Percentiles rank a stretch among this genome's conserved stretches.
phyloP scores from a whole-genome alignment of 2,888 invertebrate species.

The Chrysolina oricalcia region DNA sequence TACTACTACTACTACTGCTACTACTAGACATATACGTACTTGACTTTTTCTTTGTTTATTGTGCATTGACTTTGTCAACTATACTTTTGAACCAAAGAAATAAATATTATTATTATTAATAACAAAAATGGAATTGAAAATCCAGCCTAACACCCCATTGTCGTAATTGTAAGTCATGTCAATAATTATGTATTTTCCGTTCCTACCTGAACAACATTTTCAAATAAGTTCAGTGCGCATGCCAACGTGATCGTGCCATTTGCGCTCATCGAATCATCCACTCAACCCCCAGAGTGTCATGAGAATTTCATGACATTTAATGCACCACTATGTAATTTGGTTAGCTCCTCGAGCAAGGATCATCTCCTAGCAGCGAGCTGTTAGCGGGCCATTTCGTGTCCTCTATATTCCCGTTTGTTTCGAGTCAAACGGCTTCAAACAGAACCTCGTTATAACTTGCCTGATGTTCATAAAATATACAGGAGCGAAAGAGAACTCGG shows the following conservation, averaged over 20 bases:
- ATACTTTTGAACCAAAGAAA: too few species aligned
- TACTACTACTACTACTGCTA: too few species aligned
- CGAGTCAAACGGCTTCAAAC: slow-evolving; percentile 70
- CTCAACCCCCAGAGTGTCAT: slow-evolving; percentile 62
- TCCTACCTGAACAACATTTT: neutral
- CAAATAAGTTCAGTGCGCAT: neutral
- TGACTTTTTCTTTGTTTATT: too few species aligned
- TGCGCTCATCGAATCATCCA: slow-evolving; percentile 28
- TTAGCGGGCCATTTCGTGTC: slow-evolving; percentile 65
- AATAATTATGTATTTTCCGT: too few species aligned
- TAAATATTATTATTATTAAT: too few species aligned
- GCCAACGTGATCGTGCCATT: slow-evolving; percentile 33
- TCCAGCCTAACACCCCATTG: too few species aligned
- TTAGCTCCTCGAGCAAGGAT: slow-evolving; percentile 64
- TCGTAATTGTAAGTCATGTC: too few species aligned
- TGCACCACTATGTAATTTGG: slow-evolving; percentile 70
- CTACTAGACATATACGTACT: too few species aligned
- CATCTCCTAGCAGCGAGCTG: slow-evolving; percentile 67
- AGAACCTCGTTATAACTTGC: slow-evolving; percentile 73
- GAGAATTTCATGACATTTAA: slow-evolving; percentile 71
- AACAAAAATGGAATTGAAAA: too few species aligned
- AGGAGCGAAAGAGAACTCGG: slow-evolving; percentile 55
- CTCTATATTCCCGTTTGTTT: slow-evolving; percentile 56
- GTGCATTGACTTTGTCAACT: too few species aligned
- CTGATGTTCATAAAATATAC: slow-evolving; percentile 73